phyloP scores from a whole-genome alignment of 2,113 vertebrate species.

The Tragelaphus strepsiceros region DNA sequence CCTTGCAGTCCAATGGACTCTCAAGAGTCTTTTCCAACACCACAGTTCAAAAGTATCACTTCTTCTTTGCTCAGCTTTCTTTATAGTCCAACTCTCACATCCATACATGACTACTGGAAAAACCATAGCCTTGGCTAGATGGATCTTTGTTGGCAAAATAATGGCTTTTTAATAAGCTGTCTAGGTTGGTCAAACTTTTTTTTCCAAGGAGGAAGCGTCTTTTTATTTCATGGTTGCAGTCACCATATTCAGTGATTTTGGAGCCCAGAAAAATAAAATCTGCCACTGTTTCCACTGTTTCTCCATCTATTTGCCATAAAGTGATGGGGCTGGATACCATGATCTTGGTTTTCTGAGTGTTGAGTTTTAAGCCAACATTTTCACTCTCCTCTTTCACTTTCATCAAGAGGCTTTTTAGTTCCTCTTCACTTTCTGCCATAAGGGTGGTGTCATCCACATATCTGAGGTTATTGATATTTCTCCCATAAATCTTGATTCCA shows the following conservation, averaged over 20 bases:
- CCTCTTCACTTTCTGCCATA: neutral
- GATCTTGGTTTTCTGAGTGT: neutral
- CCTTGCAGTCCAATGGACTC: neutral
- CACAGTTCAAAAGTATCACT: neutral
- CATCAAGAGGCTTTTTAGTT: neutral
- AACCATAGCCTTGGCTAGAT: neutral
- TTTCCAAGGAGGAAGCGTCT: rapidly evolving
- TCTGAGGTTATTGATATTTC: neutral
- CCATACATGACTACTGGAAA: neutral
- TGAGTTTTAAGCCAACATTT: neutral
- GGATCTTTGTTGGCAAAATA: neutral
- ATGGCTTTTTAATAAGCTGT: neutral
- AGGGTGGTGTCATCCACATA: neutral
- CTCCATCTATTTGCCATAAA: neutral
- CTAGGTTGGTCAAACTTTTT: neutral
- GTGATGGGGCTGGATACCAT: neutral
- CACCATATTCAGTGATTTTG: neutral
- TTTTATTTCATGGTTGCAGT: neutral
- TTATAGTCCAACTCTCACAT: neutral
- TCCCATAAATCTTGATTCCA: neutral
- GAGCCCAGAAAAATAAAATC: neutral
- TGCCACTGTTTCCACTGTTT: neutral
- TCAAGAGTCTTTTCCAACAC: neutral
- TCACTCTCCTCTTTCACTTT: neutral
- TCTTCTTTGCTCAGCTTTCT: rapidly evolving